Evolutionary conservation across 2,113 vertebrate species (phyloP).

Genomic region (Platysteira castanea): DNA sequence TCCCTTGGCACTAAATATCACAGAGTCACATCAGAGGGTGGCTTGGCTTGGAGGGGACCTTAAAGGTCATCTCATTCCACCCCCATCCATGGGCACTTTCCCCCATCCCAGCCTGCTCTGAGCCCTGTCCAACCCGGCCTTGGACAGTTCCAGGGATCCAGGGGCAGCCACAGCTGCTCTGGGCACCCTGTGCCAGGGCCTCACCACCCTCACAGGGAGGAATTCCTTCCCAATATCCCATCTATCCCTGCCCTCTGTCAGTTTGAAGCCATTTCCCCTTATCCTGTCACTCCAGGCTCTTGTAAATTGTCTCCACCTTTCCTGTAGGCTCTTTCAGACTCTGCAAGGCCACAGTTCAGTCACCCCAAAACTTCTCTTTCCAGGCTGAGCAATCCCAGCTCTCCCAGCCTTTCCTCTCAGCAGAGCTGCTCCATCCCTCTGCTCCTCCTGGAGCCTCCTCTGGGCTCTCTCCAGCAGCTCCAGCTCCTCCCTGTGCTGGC

Average conservation of each 20-base stretch:
- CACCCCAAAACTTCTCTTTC: not conserved
- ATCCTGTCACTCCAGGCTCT: not conserved
- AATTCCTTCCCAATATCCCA: not conserved
- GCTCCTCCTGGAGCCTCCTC: not conserved
- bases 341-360: not conserved
- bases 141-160: not conserved
- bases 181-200: not conserved
- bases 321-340: not conserved
- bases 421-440: not conserved
- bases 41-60: not conserved
- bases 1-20: not conserved
- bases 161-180: not conserved
- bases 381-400: not conserved
- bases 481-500: not conserved
- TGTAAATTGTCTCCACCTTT: not conserved
- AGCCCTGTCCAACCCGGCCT: not conserved
- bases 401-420: not conserved
- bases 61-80: accelerated
- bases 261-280: not conserved
- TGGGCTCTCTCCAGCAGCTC: not conserved
- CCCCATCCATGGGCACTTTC: accelerated
- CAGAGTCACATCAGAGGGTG: not conserved
- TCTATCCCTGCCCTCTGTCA: accelerated
- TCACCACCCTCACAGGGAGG: accelerated
- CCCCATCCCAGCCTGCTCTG: accelerated